Evolutionary conservation across 1,140 invertebrate genomes (phyloP), one percentile per base, ranked within the genome.

Genomic region (Acromyrmex echinatior): DNA sequence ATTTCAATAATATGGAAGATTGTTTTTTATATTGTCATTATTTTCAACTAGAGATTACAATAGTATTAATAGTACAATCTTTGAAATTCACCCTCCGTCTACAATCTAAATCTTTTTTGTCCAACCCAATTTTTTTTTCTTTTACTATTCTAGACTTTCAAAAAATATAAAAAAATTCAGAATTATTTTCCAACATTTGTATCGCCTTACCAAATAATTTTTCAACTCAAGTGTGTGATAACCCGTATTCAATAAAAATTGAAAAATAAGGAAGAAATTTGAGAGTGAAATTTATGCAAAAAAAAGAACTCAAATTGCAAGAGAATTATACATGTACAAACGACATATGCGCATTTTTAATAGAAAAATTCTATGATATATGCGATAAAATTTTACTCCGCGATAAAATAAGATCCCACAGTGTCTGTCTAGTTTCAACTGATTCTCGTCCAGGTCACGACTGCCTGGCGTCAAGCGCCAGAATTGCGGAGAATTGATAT

Each of bases 381-480:
- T 2, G 4, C 9, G n/a, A 2, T 81, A 10, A 31, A 74, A 10
- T 73, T 31, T 31, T 31, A 31, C 28, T 31, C 28, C 28, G 4
- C 9, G 28, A 0, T 81, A 10, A 31, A 74, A 10, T 73, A 31
- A 51, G 16, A 81, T 60, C 25, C 10, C 35, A 25, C 21, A 18
- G 39, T 25, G 16, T 74, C 18, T 74, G 18, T 9, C 25, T 21
- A 62, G 56, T 51, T 63, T 76, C 58, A 58, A 51, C 25, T 45
- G 14, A 74, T 39, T 16, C 56, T 74, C 80, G 21, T 63, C 56
- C 80, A 76, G n/a, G 45, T 84, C 80, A 49, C 53, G 70, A 56
- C 18, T 45, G 66, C 18, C 51, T 63, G 62, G 49, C 86, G 58
- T 86, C 78, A 82, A 77, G 82, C 81, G 87, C 73, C 80, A 51